Base-by-base conservation (phyloP, 2,797 vertebrate species). In the Catamblyrhynchus diadema region DNA sequence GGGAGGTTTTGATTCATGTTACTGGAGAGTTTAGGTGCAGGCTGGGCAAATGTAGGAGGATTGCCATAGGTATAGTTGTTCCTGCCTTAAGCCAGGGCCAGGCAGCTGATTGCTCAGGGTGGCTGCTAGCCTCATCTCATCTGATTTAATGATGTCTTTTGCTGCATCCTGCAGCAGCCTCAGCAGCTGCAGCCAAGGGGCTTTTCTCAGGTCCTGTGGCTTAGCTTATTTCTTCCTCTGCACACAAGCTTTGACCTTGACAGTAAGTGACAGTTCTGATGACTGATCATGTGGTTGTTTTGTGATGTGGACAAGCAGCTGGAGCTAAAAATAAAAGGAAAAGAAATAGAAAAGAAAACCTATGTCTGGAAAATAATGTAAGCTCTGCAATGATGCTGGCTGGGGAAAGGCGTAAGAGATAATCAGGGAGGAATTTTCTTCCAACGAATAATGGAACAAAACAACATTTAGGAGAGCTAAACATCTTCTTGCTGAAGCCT, bases 261-360 rank as follows among this genome's bases (percentile, higher is more conserved):
- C 80, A 88, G 82, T 84, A 96, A 91, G 93, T 86, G 93, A 88
- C 95, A 95, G 87, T 75, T 96, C 37, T 86, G 70, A 67, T 94
- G 94, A 82, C 80, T 94, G 90, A 86, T 94, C 59, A 41, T 84
- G 82, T 90, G 87, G 50, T 81, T 88, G 59, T 83, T 95, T 86
- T 95, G 87, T 91, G 89, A 82, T 95, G 70, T 84, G 93, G 91
- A 82, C 90, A 93, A 94, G 90, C 82, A 94, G 47, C 69, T 94
- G 80, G 91, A 94, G 64, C 82, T 96, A 94, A 93, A 95, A 96
- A 94, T 78, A 83, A 75, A 64, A 91, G 72, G 44, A 69, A 81
- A 94, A 82, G 19, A 74, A 91, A 56, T 27, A 86, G 70, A 83
- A 89, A 91, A 81, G 47, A 62, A 95, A 92, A 87, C 33, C 48